Base-by-base conservation (phyloP, 2,797 vertebrate species). In the Clarias laeviceps region DNA sequence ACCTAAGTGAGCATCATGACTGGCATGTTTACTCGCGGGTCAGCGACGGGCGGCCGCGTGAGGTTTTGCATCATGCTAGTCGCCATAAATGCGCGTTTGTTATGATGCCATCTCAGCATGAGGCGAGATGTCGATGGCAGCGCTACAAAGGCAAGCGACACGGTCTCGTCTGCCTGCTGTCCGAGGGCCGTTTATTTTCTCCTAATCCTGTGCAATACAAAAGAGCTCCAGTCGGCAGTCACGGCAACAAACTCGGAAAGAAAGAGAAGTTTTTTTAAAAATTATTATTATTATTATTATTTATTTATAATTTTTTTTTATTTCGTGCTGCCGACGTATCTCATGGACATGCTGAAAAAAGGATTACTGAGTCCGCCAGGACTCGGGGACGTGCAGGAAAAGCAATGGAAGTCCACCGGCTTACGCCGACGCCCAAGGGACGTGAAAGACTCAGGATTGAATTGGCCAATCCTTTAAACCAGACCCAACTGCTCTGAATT, bases 181-280 rank as follows among this genome's bases (percentile, higher is more conserved):
- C 83, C 78, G 84, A 76, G 79, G 80, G 65, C 82, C 69, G 86
- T 89, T 89, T 88, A 90, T 91, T 85, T 87, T 83, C 77, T 73
- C 62, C 89, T 92, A 91, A 92, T 90, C 86, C 84, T 27, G 80
- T 87, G 86, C 79, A 76, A 90, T 88, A 90, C 88, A 80, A 91
- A 90, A 54, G 59, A 83, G 70, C 77, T 85, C 65, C 87, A 54
- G 80, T 88, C 82, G 83, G 65, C 84, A 88, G 87, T 88, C 88
- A 86, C 84, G 87, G 84, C 91, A 88, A 82, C 80, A 84, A 88
- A 83, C 83, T 79, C 80, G 24, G 32, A 27, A 40, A 56, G 62
- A 62, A 72, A 69, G 24, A 34, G 59, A 50, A 18, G 37, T 50
- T 64, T 68, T 84, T 20, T 50, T 61, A n/a, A n/a, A n/a, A n/a